Evolutionary conservation across 2,113 vertebrate species (phyloP), one percentile per base, ranked within the genome.

Genomic region (Apodemus speciosus): DNA sequence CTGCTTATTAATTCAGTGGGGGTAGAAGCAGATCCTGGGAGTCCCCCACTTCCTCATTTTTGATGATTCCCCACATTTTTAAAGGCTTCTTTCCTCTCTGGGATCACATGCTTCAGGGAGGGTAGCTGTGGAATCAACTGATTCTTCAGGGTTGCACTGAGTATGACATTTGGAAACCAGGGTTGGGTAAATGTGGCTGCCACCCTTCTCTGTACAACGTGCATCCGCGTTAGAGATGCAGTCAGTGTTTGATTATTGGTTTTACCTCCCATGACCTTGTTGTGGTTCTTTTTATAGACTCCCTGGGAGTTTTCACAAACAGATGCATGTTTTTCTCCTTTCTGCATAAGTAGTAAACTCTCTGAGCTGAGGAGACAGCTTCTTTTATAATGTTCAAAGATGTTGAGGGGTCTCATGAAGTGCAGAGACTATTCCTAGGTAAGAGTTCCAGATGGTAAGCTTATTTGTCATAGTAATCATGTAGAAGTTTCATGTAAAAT

Each of bases 361-460:
- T 75, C 43, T 75, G 40, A 75, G 40, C 23, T 75, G 72, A 27
- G 40, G 13, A 49, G 11, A 27, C 25, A 15, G 43, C 25, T 43
- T 46, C 72, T 60, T 73, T 72, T 30, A 20, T 83, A 60, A 25
- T 76, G 40, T 25, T 83, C 46, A 92, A 56, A 83, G 95, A 96
- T 84, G 2, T 0, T 80, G 56, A 56, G 0, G 30, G 60, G 88
- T 60, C 60, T 80, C 66, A 88, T 77, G 20, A 56, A 20, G 40
- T 75, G 20, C 80, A 94, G 91, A 85, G 40, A 95, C 60, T 86
- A 94, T 58, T 89, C 43, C 35, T 72, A 32, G 20, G 2, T 95
- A 51, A 91, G 53, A 85, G 79, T 80, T 2, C 0, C 73, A 72
- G 84, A 90, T 53, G 30, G 3, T 58, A 85, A 88, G 43, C 71